A percentile compares a stretch with the other conserved stretches of the same genome.
These are phyloP conservation scores for Amphiprion percula DNA, from an alignment of 2,113 vertebrate species.

Conservation along the genomic window DNA sequence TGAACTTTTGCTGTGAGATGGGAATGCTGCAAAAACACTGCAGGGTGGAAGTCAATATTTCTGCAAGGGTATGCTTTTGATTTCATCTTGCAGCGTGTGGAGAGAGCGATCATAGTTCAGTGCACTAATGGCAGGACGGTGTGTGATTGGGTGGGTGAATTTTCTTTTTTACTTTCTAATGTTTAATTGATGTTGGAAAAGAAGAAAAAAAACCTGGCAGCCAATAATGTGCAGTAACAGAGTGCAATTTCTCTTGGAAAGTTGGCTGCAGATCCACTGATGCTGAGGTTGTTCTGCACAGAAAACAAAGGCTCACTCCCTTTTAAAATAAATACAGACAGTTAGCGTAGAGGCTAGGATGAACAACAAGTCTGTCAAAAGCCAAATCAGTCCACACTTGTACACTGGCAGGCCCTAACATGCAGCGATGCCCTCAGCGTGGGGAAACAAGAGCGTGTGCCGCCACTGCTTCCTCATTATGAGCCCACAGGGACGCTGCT, in stretches of 20 bases:
- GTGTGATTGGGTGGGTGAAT: background rate
- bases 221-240: background rate
- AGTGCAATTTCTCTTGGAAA: constrained; percentile 16
- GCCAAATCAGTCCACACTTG: constrained; percentile 30
- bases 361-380: constrained; percentile 31
- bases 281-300: background rate
- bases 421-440: constrained; percentile 32
- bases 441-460: constrained; percentile 29
- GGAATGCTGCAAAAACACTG: constrained; percentile 37
- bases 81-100: constrained; percentile 50
- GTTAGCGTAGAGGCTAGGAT: constrained; percentile 4
- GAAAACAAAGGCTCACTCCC: background rate
- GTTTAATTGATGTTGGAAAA: constrained; percentile 27
- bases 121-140: constrained; percentile 35
- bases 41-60: constrained; percentile 70
- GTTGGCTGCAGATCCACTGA: background rate
- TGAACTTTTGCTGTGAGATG: constrained; percentile 63
- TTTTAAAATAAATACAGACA: constrained; percentile 14
- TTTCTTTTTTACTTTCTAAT: background rate
- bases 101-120: constrained; percentile 29
- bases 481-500: constrained; percentile 53
- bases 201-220: background rate
- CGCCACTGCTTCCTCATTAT: constrained; percentile 67
- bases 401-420: constrained; percentile 34
- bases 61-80: constrained; percentile 54